Evolutionary conservation across 2,113 vertebrate species (phyloP), one percentile per base, ranked within the genome.

Genomic region (Bambusicola thoracicus): DNA sequence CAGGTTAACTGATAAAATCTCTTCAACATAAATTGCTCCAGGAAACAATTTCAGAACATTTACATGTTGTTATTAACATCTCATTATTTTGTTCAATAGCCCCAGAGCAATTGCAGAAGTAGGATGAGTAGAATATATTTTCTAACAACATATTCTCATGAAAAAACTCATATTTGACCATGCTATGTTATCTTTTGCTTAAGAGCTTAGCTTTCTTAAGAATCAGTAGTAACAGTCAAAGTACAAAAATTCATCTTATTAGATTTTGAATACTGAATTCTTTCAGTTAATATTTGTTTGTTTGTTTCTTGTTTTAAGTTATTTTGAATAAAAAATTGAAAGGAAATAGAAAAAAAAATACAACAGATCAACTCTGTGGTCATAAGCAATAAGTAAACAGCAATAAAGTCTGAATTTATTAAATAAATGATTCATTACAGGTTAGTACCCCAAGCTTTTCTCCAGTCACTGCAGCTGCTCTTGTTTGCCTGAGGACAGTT

Each of bases 1-100:
- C 82, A 89, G 89, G 87, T 92, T 95, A 96, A 97, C 86, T 95
- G 92, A 94, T 86, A 81, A 87, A 94, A 89, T 87, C 75, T 89
- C 46, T 58, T 91, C n/a, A 86, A 88, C 73, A 85, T 55, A 74
- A 91, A 96, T 34, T 78, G 51, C 83, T 91, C 40, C 55, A 87
- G 89, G 96, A 91, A 94, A 94, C 36, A 91, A 87, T 88, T 94
- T 91, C 74, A 76, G 81, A 94, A 67, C 61, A 89, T 72, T 91
- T 93, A 90, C 21, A 67, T 70, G 56, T 85, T 86, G 25, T 77
- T 77, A 93, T 93, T 94, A 94, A 73, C 77, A 93, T 90, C 70
- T 88, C 59, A 94, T 96, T 87, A 94, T 94, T 92, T 94, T 94
- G 93, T 86, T 93, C 63, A 92, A 89, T 43, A 80, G 1, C 68